Evolutionary conservation across 2,113 vertebrate genomes (phyloP), one percentile per base, ranked within the genome.

Genomic region (Macaca fascicularis): DNA sequence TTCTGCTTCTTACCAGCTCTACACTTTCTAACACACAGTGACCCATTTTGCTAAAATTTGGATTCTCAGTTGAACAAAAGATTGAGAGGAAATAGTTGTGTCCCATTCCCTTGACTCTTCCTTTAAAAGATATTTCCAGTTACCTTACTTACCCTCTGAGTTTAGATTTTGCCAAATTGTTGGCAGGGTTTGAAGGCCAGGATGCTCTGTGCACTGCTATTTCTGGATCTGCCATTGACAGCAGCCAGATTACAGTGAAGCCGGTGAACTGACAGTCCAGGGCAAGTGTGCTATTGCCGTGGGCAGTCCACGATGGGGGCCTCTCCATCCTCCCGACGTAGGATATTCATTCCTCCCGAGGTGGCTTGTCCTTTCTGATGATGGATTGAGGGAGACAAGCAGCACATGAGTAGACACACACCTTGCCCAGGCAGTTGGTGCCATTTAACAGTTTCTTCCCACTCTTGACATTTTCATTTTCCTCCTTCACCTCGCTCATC

Each of bases 401-500:
- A 99, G 98, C 99, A 99, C 99, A 99, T 98, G 99, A 99, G 96
- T 98, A 98, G 99, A 98, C 98, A 98, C 98, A 99, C 99, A 99
- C 99, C 98, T 99, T 98, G 85, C 97, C 98, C 98, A 82, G 99
- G 99, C 99, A 97, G 98, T 99, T 97, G 98, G 97, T 99, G 99
- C 99, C 99, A 99, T 99, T 99, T 99, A 99, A 98, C 99, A 98
- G 98, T 97, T 99, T 98, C 95, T 98, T 98, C 91, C 96, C 97
- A 97, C 98, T 98, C 98, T 98, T 99, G 99, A 99, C 99, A 99
- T 99, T 99, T 99, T 98, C 98, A 98, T 99, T 99, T 98, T 96
- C 97, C 97, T 96, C 98, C 98, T 97, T 99, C 98, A 98, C 98
- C 98, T 99, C 84, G n/a, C 97, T 98, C 98, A 95, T 99, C 98